Evolutionary conservation across 2,797 vertebrate species (phyloP), one percentile per base, ranked within the genome.

Genomic region (Hippocampus kuda): DNA sequence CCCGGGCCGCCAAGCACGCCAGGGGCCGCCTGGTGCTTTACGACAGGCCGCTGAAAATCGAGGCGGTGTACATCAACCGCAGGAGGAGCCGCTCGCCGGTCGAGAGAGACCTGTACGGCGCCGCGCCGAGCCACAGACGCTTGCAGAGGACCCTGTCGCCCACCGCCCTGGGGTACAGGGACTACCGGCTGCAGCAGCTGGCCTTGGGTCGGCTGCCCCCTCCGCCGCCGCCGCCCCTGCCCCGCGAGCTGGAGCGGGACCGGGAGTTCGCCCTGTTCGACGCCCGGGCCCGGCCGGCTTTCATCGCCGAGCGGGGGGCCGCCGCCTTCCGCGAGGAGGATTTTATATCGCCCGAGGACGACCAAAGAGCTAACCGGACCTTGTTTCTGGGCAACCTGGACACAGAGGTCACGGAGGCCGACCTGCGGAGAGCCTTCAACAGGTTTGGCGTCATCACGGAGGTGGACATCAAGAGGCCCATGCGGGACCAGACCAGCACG

Each of bases 321-420:
- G n/a, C 94, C 60, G 90, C 93, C 5, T 95, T 97, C 67, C 92
- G 95, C 0, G 94, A 96, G 79, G 94, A 96, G 85, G 96, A 99
- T 80, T 95, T 97, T 81, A 94, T 96, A 76, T 95, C 94, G 22
- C 95, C 96, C 0, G 97, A 99, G 84, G 96, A 98, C 2, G 97
- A 98, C 89, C 93, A 98, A 90, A 91, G 97, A 79, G 97, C 97
- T 64, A 99, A 98, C 68, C 90, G 97, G 83, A 99, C 97, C 4
- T 89, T 99, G 82, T 99, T 99, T 89, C 82, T 99, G 81, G 97
- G 97, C 61, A 99, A 99, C 76, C 83, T 99, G 83, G 97, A 99
- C 87, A 96, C 95, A 73, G 93, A 89, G 0, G 94, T 98, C 6
- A 95, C 94, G 7, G 96, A 99, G 77, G 94, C 91, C 0, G 97